These are phyloP conservation scores for Henicopernis longicauda DNA, from an alignment of 2,113 vertebrate species.

Conservation along the genomic window DNA sequence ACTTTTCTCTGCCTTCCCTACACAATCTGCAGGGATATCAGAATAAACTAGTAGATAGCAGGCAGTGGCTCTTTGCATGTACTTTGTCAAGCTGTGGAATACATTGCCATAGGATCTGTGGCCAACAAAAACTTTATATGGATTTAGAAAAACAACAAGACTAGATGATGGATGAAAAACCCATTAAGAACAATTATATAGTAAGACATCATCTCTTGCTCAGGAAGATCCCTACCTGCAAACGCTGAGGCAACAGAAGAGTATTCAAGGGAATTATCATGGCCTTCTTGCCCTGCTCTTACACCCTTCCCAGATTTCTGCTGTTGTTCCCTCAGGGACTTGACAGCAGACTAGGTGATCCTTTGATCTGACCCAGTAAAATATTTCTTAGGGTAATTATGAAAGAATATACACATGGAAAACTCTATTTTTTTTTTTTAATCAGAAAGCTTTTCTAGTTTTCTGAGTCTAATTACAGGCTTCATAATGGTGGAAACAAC, in stretches of 20 bases:
- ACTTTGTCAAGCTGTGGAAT: background rate
- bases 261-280: background rate
- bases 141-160: background rate
- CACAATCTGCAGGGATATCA: background rate
- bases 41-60: background rate
- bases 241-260: background rate
- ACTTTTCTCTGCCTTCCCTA: background rate
- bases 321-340: background rate
- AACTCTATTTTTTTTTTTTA: background rate
- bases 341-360: background rate
- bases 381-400: background rate
- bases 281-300: background rate
- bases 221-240: background rate
- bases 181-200: background rate
- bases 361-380: background rate
- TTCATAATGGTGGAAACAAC: background rate
- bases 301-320: background rate
- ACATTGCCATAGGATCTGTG: background rate
- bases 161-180: background rate
- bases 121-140: background rate
- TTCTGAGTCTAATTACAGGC: background rate
- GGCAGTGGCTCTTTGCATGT: background rate
- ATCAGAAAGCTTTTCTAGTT: background rate
- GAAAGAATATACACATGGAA: background rate
- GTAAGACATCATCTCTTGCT: background rate